Base-by-base conservation (phyloP, 2,113 vertebrate species). In the Semnornis frantzii region DNA sequence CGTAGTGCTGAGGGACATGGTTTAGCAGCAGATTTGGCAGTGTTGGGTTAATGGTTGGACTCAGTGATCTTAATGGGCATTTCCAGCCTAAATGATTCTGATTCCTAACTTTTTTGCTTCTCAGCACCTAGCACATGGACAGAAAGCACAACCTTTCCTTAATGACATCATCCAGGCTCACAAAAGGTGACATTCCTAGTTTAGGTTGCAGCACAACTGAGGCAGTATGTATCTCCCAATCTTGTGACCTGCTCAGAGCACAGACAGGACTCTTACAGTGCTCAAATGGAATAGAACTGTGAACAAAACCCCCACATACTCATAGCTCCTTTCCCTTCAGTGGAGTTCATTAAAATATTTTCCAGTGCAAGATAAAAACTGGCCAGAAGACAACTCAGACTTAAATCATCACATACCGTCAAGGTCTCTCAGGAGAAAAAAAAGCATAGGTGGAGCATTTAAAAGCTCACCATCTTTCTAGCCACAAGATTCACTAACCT, bases 181-280 rank as follows among this genome's bases (percentile, higher is more conserved):
- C 46, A 8, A 7, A 69, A 39, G 33, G 10, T 23, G 78, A 31
- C 23, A 48, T 19, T 60, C 44, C 34, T 34, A 55, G 30, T 30
- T 66, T 9, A 50, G 62, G 77, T 37, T 73, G 90, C 2, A 9
- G 78, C 62, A 68, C 58, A n/a, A 37, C 5, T 19, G 28, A 42
- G 17, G 16, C 60, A 30, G 7, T 12, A 3, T 3, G 0, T 13
- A 8, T 19, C 64, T 85, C 77, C 24, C 0, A 0, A 42, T 42
- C 27, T 30, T 15, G 33, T 52, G 70, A 87, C 62, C 48, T 28
- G 33, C 58, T 57, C 59, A 30, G 63, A 6, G 18, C 60, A 50
- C 59, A 69, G 37, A 28, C 37, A 75, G 72, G 31, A 27, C 24
- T 6, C 12, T 31, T 25, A 13, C 9, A 73, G 60, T 5, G 50